Evolutionary conservation across 2,888 invertebrate genomes (phyloP), one percentile per base, ranked within the genome.

Genomic region (Cryptocheilus praepositus): DNA sequence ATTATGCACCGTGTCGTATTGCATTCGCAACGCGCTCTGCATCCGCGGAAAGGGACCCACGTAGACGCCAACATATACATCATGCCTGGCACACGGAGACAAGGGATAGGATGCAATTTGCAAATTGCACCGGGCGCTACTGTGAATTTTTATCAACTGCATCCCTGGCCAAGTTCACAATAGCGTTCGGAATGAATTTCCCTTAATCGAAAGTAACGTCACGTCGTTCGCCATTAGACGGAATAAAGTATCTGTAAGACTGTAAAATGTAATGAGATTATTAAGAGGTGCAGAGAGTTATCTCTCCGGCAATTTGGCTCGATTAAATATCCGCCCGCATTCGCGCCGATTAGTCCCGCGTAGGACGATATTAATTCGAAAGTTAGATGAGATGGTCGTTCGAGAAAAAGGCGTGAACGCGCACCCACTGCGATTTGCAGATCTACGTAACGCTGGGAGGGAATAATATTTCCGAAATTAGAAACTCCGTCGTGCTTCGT

Each of bases 1-100:
- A 75, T 79, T 77, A 79, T 79, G 77, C 75, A 67, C 59, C 55
- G 57, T 65, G 75, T 66, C 64, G 59, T 58, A 46, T 61, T 62
- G 68, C 64, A 69, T 68, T 65, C 64, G 70, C 70, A 64, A 71
- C 71, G 67, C 36, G 36, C 36, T 66, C 56, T 43, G 73, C 77
- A 68, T 68, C 65, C 61, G 56, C 36, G 53, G 53, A 65, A 58
- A 28, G 57, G 45, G 51, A 36, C 36, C 11, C 36, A 36, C 36
- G 36, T 11, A 11, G 51, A 51, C 52, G 55, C 46, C 11, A 19
- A 44, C 46, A 61, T 56, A 65, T 74, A 18, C 60, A 54, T 61
- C 58, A 61, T 28, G 49, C 55, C 53, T 21, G 53, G 22, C 18
- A 16, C 45, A n/a, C 21, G 28, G 52, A 28, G 19, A 28, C 45